Evolutionary conservation across 1,140 invertebrate species (phyloP).

Genomic region (Formica exsecta): DNA sequence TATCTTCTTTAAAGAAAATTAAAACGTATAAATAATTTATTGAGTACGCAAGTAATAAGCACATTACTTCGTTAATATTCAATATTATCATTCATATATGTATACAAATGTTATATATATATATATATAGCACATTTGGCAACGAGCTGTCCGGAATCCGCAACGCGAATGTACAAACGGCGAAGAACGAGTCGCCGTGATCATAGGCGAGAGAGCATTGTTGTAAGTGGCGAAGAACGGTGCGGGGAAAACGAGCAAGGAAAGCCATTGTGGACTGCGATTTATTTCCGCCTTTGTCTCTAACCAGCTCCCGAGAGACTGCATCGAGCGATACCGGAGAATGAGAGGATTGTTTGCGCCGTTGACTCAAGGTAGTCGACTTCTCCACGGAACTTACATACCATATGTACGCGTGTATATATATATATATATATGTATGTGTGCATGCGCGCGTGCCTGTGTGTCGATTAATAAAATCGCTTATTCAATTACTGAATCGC

Average conservation of each 20-base stretch:
- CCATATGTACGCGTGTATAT: not conserved
- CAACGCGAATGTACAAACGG: slow-evolving; percentile 8
- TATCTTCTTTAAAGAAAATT: slow-evolving; percentile 15
- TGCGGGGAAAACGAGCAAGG: slow-evolving; percentile 24
- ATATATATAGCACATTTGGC: not conserved
- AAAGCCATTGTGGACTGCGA: slow-evolving; percentile 65
- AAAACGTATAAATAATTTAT: slow-evolving; percentile 2
- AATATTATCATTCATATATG: not conserved
- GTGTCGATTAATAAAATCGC: no score
- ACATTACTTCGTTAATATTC: not conserved
- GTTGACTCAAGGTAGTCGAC: slow-evolving; percentile 67
- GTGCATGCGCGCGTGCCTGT: no score
- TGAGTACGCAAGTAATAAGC: not conserved
- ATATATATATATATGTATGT: no score
- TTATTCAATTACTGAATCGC: not conserved
- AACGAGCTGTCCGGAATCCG: not conserved
- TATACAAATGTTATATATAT: not conserved
- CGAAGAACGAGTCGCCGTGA: slow-evolving; percentile 36
- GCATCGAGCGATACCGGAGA: slow-evolving; percentile 66
- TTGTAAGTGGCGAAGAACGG: slow-evolving; percentile 57
- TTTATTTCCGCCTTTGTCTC: slow-evolving; percentile 75
- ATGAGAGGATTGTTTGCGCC: slow-evolving; percentile 74
- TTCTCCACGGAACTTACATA: slow-evolving; percentile 47
- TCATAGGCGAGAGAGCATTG: slow-evolving; percentile 43
- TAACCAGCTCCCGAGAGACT: slow-evolving; percentile 74